Evolutionary conservation across 64 coral and sea anemone species (phyloP).

Genomic region (Acropora yongei): DNA sequence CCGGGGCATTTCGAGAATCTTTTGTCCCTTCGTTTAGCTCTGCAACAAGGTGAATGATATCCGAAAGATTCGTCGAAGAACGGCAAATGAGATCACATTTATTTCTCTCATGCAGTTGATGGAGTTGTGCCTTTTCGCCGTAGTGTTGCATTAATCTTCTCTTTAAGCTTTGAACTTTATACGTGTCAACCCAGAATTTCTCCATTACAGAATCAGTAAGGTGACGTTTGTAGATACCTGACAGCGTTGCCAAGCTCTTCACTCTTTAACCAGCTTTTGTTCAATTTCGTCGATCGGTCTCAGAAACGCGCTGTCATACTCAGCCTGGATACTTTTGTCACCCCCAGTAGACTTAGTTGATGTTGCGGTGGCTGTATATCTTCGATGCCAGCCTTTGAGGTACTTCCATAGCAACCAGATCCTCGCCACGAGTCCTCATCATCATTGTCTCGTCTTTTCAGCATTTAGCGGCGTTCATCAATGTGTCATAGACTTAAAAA

Average conservation of each 20-base stretch:
- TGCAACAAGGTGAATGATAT: conserved; percentile 58
- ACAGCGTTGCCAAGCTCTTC: conserved; percentile 44
- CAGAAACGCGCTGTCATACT: conserved; percentile 26
- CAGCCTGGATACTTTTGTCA: neutral
- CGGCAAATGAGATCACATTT: conserved; percentile 33
- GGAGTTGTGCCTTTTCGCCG: conserved; percentile 18
- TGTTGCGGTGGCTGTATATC: conserved; percentile 23
- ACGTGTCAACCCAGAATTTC: conserved; percentile 19
- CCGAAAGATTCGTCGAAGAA: conserved; percentile 24
- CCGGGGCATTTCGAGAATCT: neutral
- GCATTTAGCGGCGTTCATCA: conserved; percentile 38
- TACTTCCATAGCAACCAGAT: conserved; percentile 44
- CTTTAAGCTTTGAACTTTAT: conserved; percentile 57
- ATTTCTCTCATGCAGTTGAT: conserved; percentile 23
- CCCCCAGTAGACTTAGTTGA: neutral
- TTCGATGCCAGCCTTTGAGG: conserved; percentile 4
- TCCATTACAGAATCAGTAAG: conserved; percentile 46
- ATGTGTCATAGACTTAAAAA: conserved; percentile 13
- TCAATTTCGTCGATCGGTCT: conserved; percentile 7
- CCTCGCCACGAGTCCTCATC: conserved; percentile 22
- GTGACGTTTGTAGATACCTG: neutral
- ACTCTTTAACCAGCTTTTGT: conserved; percentile 26
- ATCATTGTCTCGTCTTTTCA: conserved; percentile 19
- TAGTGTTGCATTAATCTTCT: conserved; percentile 5
- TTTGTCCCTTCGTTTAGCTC: conserved; percentile 20